Evolutionary conservation across 37 sponge, comb jelly and placozoan genomes (phyloP).

Genomic region (Ianthella basta): DNA sequence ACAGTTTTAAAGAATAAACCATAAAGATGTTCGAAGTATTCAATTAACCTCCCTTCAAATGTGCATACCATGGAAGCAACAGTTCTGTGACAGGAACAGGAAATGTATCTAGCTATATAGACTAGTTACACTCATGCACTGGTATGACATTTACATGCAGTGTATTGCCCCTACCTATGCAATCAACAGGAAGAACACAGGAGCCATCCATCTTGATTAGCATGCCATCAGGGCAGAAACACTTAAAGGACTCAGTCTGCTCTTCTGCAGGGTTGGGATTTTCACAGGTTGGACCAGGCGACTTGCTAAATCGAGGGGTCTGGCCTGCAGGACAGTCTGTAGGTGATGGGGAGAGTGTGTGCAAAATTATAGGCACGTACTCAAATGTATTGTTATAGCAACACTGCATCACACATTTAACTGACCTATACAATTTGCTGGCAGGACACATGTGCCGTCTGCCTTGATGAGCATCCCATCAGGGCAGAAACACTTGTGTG

Average conservation of each 20-base stretch:
- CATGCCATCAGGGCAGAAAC: conserved; percentile 14
- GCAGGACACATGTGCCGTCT: background rate
- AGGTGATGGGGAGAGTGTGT: background rate
- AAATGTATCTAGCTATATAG: too few species aligned
- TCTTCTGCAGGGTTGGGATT: background rate
- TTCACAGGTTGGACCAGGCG: background rate
- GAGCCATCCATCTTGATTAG: background rate
- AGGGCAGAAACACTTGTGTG: background rate
- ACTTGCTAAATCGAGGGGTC: background rate
- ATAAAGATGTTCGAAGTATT: too few species aligned
- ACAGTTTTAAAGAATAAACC: too few species aligned
- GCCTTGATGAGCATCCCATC: background rate
- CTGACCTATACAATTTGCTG: conserved; percentile 2
- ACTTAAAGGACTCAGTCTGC: background rate
- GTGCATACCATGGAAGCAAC: too few species aligned
- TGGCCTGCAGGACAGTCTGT: conserved; percentile 13
- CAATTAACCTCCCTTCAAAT: too few species aligned
- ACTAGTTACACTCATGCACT: too few species aligned
- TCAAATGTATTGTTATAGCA: background rate
- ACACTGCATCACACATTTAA: too few species aligned
- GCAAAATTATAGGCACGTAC: background rate
- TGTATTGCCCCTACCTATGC: background rate
- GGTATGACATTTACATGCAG: too few species aligned
- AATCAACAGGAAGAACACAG: background rate
- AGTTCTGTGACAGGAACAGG: too few species aligned